Evolutionary conservation across 2,797 vertebrate genomes (phyloP).

Genomic region (Gallinago solitaria): DNA sequence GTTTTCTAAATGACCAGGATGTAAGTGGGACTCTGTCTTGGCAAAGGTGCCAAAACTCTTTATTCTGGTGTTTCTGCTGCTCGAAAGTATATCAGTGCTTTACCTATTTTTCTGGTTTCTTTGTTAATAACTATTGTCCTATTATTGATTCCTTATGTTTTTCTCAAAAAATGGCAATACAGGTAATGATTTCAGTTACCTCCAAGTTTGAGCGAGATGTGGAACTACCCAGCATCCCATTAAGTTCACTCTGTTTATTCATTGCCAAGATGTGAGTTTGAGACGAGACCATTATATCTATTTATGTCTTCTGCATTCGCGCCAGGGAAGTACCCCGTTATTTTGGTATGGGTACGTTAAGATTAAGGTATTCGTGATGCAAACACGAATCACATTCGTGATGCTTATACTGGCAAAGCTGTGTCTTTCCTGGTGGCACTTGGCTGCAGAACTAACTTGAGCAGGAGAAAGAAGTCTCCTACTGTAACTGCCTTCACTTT

Average conservation of each 20-base stretch:
- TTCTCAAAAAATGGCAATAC: neutral
- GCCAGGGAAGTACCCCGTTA: neutral
- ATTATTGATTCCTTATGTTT: neutral
- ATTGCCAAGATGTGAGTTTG: neutral
- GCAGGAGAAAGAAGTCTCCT: neutral
- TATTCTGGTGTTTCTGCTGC: neutral
- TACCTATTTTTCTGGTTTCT: neutral
- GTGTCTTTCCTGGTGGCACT: neutral
- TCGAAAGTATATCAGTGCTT: neutral
- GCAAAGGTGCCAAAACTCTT: neutral
- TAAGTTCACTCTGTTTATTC: neutral
- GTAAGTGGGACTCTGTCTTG: neutral
- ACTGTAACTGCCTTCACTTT: accelerated
- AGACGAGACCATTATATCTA: accelerated
- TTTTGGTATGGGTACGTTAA: neutral
- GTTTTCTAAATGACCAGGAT: neutral
- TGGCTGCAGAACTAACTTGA: neutral
- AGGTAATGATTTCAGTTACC: neutral
- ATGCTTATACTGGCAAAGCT: neutral
- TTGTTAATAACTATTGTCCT: neutral
- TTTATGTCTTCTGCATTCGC: neutral
- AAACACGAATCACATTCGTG: too few species aligned
- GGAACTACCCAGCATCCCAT: neutral
- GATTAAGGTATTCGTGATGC: neutral
- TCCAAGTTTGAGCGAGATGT: neutral